Evolutionary conservation across 1,140 invertebrate species (phyloP), one percentile per base, ranked within the genome.

Genomic region (Zaprionus camerounensis): DNA sequence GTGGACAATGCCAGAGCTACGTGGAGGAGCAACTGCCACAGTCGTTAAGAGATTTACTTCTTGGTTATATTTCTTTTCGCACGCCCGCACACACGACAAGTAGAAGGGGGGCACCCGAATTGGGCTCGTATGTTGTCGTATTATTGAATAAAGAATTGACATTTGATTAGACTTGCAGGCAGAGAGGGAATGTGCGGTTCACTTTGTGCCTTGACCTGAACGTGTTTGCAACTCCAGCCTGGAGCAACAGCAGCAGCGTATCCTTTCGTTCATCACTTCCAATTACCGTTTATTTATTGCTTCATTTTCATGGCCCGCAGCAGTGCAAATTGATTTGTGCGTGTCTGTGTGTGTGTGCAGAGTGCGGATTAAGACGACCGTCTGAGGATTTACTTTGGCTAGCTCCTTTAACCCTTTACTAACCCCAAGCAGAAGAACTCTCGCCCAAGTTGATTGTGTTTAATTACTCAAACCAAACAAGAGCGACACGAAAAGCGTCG

Each of bases 271-370:
- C 85, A 90, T 90, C 85, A 90, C 76, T 91, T 90, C 86, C 85
- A 90, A 90, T 90, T 90, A 88, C 81, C 70, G 72, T 59, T 85
- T 88, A 90, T 90, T 90, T 90, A 90, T 82, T 81, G 81, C 84
- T 64, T 64, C 72, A 70, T 71, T 81, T 79, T 85, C 67, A 71
- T 75, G 62, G 53, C 63, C 44, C 3, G 7, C 11, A 53, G 65
- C 75, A 31, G 41, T 57, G 41, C 56, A 85, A 90, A 90, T 90
- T 90, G 85, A 90, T 90, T 90, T 82, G 82, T 84, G 59, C 20
- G n/a, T n/a, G n/a, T n/a, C n/a, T 17, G 44, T 51, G 69, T 24
- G 67, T 55, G 55, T 46, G 20, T 20, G 20, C 20, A 20, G 72
- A 64, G 68, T 80, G 68, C 63, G 81, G 72, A 71, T 90, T 77